Conservation (phyloP, 2,888 invertebrate genomes). For the Trissonchulus latispiculum region DNA sequence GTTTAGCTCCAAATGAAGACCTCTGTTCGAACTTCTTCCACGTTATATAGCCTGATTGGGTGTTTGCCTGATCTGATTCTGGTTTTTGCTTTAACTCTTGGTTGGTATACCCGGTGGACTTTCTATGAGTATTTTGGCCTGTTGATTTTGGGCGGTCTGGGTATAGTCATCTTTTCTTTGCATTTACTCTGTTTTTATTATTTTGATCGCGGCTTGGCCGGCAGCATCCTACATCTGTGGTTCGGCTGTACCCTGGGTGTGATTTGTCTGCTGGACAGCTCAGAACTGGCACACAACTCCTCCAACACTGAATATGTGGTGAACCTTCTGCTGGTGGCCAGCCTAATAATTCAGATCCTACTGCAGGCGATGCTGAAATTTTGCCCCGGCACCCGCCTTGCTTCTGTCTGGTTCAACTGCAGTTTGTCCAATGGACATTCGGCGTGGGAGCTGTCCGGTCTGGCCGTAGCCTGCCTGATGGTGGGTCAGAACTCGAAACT, state of each 20-base stretch:
- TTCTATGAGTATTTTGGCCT: constrained; percentile 37
- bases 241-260: constrained; percentile 43
- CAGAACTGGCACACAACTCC: constrained; percentile 34
- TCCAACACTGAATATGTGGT: constrained; percentile 35
- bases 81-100: constrained; percentile 39
- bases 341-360: constrained; percentile 34
- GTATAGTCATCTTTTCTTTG: neutral
- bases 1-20: no score
- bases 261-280: constrained; percentile 37
- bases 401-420: no score
- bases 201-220: constrained; percentile 32
- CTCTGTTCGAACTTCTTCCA: neutral
- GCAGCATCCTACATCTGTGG: constrained; percentile 40
- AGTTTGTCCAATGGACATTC: neutral
- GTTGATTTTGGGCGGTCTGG: constrained; percentile 31
- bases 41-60: neutral
- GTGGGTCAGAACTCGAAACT: constrained; percentile 34
- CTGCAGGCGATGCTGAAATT: constrained; percentile 25
- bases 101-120: constrained; percentile 43
- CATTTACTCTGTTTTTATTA: constrained; percentile 4
- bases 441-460: constrained; percentile 36
- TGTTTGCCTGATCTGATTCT: constrained; percentile 37
- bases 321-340: constrained; percentile 41
- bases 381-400: neutral
- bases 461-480: constrained; percentile 38